Conservation (phyloP, 1,140 invertebrate genomes). For the Tribolium castaneum region DNA sequence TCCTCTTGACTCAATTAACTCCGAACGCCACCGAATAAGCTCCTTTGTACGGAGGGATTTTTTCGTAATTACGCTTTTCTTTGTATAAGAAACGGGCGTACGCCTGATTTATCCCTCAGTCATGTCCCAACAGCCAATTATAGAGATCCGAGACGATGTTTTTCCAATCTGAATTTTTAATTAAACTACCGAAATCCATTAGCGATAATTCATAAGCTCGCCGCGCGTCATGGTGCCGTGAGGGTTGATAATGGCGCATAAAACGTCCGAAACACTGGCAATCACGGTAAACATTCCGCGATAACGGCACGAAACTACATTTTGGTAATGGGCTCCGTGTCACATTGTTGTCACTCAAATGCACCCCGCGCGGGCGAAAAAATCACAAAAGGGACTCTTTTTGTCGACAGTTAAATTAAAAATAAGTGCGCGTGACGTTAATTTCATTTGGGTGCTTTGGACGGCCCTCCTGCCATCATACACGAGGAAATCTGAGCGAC, state of each 20-base stretch:
- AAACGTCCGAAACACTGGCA: conserved; percentile 16
- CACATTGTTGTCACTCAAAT: conserved; percentile 21
- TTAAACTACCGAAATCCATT: conserved; percentile 29
- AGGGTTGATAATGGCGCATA: conserved; percentile 16
- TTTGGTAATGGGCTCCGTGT: conserved; percentile 7
- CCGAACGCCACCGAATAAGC: not conserved
- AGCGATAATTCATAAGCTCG: conserved; percentile 39
- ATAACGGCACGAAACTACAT: conserved; percentile 32
- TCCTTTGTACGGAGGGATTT: not conserved
- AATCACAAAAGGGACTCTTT: not conserved
- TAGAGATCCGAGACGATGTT: not conserved
- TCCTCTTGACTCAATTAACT: conserved; percentile 12
- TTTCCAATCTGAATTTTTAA: not conserved
- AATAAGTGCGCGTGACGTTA: conserved; percentile 7
- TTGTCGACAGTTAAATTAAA: conserved; percentile 12
- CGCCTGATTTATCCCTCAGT: not conserved
- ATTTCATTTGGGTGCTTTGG: not conserved
- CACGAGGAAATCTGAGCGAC: not conserved
- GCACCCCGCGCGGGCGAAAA: not conserved
- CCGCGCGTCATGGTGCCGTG: conserved; percentile 19
- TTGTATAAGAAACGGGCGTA: not conserved
- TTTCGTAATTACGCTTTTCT: not conserved
- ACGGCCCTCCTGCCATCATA: not conserved
- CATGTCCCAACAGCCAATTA: conserved; percentile 7
- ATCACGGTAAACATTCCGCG: conserved; percentile 22